Base-by-base conservation (phyloP, 2,888 invertebrate species). In the Argyresthia goedartella region DNA sequence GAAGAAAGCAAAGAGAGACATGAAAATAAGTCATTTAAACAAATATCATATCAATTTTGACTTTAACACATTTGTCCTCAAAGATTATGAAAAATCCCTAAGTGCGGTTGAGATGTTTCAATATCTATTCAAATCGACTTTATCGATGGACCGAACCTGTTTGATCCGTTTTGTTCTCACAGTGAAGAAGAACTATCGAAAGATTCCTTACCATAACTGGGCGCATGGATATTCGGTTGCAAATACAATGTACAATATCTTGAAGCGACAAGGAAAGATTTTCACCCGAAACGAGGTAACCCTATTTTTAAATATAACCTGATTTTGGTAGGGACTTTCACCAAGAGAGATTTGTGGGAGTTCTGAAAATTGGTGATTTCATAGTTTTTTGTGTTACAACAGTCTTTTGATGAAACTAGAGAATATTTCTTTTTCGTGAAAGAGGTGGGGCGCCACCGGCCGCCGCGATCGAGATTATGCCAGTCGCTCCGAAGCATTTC, bases 151-250 rank as follows among this genome's bases (percentile, higher is more conserved):
- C 61, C 71, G 88, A 25, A 89, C 89, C 57, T 90, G 90, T 49
- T 71, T 95, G 51, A 88, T 91, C 34, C 86, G 91, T 52, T 96
- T 95, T 66, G 90, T 92, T 1, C 69, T 95, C 59, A 95, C 95
- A 0, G 95, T 95, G 3, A 90, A 91, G 66, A 95, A 95, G 73
- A 95, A 95, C 77, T 95, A 96, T 69, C 86, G 95, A 8, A 82
- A 90, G 34, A 94, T 95, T 0, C 93, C 95, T 0, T 95, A 95
- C 67, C 95, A 96, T 70, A 96, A 95, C 71, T 96, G 95, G 91
- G 92, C 92, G 25, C 95, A 96, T 66, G 95, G 94, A 0, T 95
- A 95, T 88, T 91, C 94, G 0, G 95, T 95, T 0, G 95, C 95
- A 1, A 94, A 95, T 64, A 90, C 93, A 14, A 94, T 94, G 90